Evolutionary conservation across 2,888 invertebrate species (phyloP), one percentile per base, ranked within the genome.

Genomic region (Cyaniris semiargus): DNA sequence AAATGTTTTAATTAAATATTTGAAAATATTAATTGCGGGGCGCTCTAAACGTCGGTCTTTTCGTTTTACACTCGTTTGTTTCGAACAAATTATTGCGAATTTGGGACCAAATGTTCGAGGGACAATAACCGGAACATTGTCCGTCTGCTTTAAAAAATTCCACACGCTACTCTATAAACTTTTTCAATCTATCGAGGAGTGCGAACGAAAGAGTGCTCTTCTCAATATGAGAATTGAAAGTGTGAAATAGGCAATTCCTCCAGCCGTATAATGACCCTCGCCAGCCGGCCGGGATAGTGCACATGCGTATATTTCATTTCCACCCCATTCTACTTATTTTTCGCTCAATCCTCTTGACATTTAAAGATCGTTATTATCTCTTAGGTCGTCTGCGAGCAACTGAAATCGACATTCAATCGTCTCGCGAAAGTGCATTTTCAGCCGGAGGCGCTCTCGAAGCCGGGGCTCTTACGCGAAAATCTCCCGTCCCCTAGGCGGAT

Each of bases 381-480:
- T 89, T 88, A 87, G 86, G 83, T 86, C 84, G 85, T 84, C 82
- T 75, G 83, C 84, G 84, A 88, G 89, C 90, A 90, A 91, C 89
- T 88, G 85, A 86, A 86, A 89, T 92, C 88, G 91, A 90, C 90
- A 89, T 89, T 89, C 90, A 90, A 92, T 93, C 91, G 88, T 83
- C 90, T 88, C 87, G 87, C 85, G 88, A 91, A 92, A 93, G 93
- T 93, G 93, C 92, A 93, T 90, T 94, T 93, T 89, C 88, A 86
- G 92, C 93, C 91, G 81, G 87, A 86, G 92, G 92, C 91, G 85
- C 85, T 83, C 86, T 88, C 85, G 84, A 84, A 85, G 84, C 86
- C 86, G 86, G 85, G 81, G 86, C 88, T 87, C 92, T 91, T 91
- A 92, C 91, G 92, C 92, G 91, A 92, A 92, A 92, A 93, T 92